These are phyloP conservation scores for Leucosticte australis DNA, from an alignment of 2,113 vertebrate species.

Conservation along the genomic window DNA sequence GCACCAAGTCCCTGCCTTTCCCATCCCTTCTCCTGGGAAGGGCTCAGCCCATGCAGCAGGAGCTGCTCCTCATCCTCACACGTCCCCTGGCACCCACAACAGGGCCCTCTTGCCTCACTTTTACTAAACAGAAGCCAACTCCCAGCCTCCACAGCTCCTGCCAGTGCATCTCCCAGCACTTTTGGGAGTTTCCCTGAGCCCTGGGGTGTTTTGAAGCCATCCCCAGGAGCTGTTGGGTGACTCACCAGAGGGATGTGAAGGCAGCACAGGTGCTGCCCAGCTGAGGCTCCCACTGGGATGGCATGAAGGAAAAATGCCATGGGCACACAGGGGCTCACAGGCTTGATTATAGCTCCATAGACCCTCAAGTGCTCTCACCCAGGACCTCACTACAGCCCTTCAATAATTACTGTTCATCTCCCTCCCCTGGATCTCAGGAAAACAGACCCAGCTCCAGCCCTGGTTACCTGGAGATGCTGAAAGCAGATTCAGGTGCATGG, in stretches of 20 bases:
- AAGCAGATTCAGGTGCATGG: too few relatives aligned
- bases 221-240: background rate
- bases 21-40: background rate
- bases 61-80: background rate
- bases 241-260: accelerated
- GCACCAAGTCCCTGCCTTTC: background rate
- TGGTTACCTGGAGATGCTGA: background rate
- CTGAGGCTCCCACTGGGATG: background rate
- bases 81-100: accelerated
- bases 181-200: background rate
- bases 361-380: background rate
- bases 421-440: background rate
- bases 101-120: background rate
- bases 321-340: background rate
- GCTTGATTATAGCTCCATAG: background rate
- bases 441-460: background rate
- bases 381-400: background rate
- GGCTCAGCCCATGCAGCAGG: accelerated
- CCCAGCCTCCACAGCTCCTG: background rate
- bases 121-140: background rate
- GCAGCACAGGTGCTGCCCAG: background rate
- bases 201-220: background rate
- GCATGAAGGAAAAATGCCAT: background rate
- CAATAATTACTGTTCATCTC: background rate
- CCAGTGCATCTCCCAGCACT: background rate